Evolutionary conservation across 37 sponge, comb jelly and placozoan genomes (phyloP), one percentile per base, ranked within the genome.

Genomic region (Ephydatia muelleri): DNA sequence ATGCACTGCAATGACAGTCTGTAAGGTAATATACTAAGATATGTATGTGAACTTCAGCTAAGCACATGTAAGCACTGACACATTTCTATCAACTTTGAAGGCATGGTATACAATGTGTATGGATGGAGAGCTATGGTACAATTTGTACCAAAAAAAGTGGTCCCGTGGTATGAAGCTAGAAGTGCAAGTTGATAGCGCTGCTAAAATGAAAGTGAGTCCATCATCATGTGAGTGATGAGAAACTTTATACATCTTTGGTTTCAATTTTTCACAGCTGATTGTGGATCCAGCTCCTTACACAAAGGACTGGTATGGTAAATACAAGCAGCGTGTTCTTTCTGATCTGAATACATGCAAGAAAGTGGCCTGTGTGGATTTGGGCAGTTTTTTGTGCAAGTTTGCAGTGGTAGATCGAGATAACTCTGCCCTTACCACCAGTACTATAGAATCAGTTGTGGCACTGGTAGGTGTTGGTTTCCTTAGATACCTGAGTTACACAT

Each of bases 311-410:
- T 81, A 81, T 81, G 81, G 81, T 19, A 43, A 38, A 28, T 81
- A 70, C 81, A 81, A 81, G 70, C 81, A 81, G 72, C 32, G 72
- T 0, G 72, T 81, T 70, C 35, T 26, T 23, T 27, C 35, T 29
- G n/a, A 26, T 13, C 0, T 21, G 9, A 33, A 47, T 40, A 13
- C 5, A 5, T 57, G 16, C 16, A 4, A 43, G 33, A 67, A 80
- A 38, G 72, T 81, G 28, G 67, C 23, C 47, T 70, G 68, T 26
- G 16, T 81, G 38, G 81, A 81, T 31, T 29, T 81, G 26, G 81
- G 81, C 37, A 81, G 81, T 70, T 81, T 70, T 47, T 81, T 47
- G 39, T 81, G 43, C 81, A 81, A 81, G 48, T 81, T 70, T 81
- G 81, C 81, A 68, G 72, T 43, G n/a, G n/a, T 81, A 0, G 31